These are phyloP conservation scores for Nipponia nippon DNA, from an alignment of 2,113 vertebrate species.

Conservation along the genomic window DNA sequence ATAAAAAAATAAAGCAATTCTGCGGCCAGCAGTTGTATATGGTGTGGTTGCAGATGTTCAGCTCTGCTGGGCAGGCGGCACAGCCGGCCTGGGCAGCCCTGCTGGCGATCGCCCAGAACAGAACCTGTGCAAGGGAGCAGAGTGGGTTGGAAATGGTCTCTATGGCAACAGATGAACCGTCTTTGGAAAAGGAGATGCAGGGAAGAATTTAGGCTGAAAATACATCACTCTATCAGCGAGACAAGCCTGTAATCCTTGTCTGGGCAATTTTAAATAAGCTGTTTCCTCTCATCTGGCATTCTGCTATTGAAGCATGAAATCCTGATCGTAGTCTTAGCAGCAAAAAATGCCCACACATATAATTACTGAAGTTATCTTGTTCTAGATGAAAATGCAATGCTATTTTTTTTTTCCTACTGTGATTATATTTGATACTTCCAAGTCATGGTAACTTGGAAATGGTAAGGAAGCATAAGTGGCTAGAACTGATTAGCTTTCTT, in stretches of 20 bases:
- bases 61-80: not conserved
- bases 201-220: conserved; percentile 9
- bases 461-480: not conserved
- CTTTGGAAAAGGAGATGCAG: not conserved
- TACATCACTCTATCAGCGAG: not conserved
- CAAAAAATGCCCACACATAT: not conserved
- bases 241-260: conserved; percentile 14
- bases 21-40: not conserved
- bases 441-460: not conserved
- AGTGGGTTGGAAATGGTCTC: conserved; percentile 4
- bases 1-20: not conserved
- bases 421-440: not conserved
- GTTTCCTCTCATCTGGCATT: conserved; percentile 33
- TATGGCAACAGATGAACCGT: conserved; percentile 51
- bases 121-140: not conserved
- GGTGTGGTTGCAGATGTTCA: not conserved
- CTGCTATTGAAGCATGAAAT: not conserved
- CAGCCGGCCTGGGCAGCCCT: not conserved
- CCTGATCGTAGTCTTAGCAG: not conserved
- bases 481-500: not conserved
- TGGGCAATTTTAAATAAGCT: conserved; percentile 29
- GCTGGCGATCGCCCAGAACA: not conserved
- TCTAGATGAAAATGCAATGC: not conserved
- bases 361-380: not conserved
- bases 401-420: not conserved